Evolutionary conservation across 2,797 vertebrate genomes (phyloP).

Genomic region (Tragelaphus oryx): DNA sequence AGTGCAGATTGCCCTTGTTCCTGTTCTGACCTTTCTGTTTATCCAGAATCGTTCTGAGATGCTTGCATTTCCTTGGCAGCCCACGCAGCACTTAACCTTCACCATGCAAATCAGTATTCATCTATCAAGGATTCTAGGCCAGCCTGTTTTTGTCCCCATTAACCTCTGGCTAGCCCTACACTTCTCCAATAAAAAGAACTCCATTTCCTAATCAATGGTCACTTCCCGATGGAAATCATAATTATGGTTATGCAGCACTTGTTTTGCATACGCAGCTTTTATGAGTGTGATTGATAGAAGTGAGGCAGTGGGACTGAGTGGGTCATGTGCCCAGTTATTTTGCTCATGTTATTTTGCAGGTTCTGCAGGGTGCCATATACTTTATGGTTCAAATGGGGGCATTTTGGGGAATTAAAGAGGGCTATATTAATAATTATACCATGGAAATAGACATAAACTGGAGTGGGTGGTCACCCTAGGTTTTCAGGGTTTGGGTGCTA

Average conservation of each 20-base stretch:
- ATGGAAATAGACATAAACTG: not conserved
- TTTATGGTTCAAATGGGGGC: not conserved
- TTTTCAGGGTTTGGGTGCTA: not conserved
- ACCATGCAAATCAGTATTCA: conserved; percentile 64
- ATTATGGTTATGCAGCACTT: conserved; percentile 48
- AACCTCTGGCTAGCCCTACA: conserved; percentile 71
- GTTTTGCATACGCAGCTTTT: conserved; percentile 9
- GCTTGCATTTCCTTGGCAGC: conserved; percentile 63
- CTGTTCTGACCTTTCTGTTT: conserved; percentile 61
- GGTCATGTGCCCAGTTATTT: not conserved
- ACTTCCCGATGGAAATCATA: conserved; percentile 59
- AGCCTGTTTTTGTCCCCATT: conserved; percentile 69
- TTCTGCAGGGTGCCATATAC: not conserved
- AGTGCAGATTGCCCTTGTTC: not conserved
- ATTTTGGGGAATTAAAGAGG: not conserved
- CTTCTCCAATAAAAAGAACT: conserved; percentile 65
- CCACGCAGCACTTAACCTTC: conserved; percentile 62
- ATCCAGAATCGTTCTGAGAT: conserved; percentile 54
- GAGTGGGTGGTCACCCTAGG: not conserved
- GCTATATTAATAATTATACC: not conserved
- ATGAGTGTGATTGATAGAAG: conserved; percentile 31
- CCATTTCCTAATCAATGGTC: conserved; percentile 66
- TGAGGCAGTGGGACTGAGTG: conserved; percentile 1
- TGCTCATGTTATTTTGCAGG: conserved; percentile 8
- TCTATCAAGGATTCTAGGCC: conserved; percentile 68